phyloP scores from a whole-genome alignment of 2,113 vertebrate species.

The Ptychochromis oligacanthus region DNA sequence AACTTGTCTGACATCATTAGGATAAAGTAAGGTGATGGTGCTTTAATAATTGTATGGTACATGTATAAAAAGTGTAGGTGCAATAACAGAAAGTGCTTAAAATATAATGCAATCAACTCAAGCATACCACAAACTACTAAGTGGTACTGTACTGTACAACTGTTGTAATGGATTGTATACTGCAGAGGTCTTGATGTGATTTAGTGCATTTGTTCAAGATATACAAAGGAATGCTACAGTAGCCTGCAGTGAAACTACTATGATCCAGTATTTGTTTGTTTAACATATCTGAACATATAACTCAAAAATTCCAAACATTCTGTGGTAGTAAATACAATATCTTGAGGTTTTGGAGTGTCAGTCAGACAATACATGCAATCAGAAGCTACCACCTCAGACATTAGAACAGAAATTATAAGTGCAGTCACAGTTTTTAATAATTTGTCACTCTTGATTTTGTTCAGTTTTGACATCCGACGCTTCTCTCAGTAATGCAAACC shows the following conservation, averaged over 20 bases:
- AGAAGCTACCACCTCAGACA: background rate
- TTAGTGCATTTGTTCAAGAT: background rate
- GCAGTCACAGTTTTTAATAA: background rate
- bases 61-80: background rate
- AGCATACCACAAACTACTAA: background rate
- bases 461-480: background rate
- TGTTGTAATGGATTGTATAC: background rate
- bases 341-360: background rate
- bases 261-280: slow-evolving; percentile 21
- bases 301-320: background rate
- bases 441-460: slow-evolving; percentile 10
- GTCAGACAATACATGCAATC: background rate
- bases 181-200: background rate
- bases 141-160: background rate
- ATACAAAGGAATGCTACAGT: background rate
- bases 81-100: background rate
- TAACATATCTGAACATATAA: background rate
- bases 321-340: background rate
- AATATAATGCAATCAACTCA: background rate
- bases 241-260: background rate
- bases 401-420: background rate
- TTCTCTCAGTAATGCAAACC: background rate
- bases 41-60: background rate
- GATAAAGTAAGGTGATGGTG: background rate
- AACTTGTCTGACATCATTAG: background rate